These are phyloP conservation scores for Diorhabda elongata DNA, from an alignment of 1,140 invertebrate genomes.

Conservation along the genomic window DNA sequence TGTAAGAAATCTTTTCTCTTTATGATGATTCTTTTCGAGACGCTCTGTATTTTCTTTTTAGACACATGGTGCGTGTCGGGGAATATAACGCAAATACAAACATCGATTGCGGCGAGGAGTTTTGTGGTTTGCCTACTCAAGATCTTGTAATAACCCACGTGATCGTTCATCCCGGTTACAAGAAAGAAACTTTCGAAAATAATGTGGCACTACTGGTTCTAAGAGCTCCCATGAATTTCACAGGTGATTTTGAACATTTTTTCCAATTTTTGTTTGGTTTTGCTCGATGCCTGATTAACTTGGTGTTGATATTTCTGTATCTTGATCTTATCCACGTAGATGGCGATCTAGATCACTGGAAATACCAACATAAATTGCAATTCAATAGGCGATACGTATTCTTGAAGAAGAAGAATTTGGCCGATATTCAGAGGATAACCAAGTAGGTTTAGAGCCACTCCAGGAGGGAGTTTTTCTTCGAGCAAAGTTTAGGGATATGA, in stretches of 20 bases:
- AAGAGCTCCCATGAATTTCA: constrained; percentile 61
- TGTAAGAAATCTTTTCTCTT: constrained; percentile 48
- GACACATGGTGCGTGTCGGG: constrained; percentile 59
- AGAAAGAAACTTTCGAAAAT: constrained; percentile 62
- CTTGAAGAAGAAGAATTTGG: no score
- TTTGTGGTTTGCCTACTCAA: constrained; percentile 61
- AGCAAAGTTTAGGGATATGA: no score
- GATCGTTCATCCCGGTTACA: constrained; percentile 64
- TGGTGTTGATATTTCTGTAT: no score
- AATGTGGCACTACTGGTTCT: constrained; percentile 65
- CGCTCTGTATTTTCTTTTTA: constrained; percentile 26
- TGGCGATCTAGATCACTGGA: no score
- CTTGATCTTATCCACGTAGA: no score
- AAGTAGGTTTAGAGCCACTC: no score
- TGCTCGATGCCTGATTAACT: no score
- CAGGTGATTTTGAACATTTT: constrained; percentile 49
- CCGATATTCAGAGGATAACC: no score
- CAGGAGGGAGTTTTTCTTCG: no score
- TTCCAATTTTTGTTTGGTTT: background rate
- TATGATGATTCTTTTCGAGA: no score
- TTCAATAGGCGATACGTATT: no score
- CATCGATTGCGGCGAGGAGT: constrained; percentile 63
- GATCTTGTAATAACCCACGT: constrained; percentile 62
- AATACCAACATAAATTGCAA: no score
- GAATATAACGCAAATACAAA: constrained; percentile 60